A percentile compares a stretch with the other conserved stretches of the same genome.
These are phyloP conservation scores for Ormyrus labotus DNA, from an alignment of 2,888 invertebrate genomes.

Conservation along the genomic window DNA sequence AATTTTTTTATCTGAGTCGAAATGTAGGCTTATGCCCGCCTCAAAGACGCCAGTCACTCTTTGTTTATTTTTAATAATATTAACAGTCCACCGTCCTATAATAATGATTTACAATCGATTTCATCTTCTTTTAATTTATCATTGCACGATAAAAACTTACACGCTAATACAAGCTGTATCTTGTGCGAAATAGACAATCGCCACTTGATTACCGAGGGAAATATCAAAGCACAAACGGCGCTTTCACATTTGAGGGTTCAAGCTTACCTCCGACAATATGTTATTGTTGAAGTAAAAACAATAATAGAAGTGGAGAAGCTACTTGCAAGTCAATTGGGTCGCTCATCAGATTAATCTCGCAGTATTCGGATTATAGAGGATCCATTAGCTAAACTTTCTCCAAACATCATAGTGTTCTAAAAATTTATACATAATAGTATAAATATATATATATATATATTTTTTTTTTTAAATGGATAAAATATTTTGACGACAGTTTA, in stretches of 20 bases:
- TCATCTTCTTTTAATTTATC: slow-evolving; percentile 46
- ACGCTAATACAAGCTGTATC: slow-evolving; percentile 54
- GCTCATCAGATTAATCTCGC: slow-evolving; percentile 24
- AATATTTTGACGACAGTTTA: slow-evolving; percentile 47
- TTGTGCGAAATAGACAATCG: slow-evolving; percentile 54
- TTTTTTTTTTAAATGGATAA: slow-evolving; percentile 39
- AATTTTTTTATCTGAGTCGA: slow-evolving; percentile 32
- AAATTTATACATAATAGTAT: slow-evolving; percentile 3
- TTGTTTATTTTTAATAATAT: slow-evolving; percentile 41
- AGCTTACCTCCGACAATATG: slow-evolving; percentile 45
- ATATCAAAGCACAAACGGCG: slow-evolving; percentile 50
- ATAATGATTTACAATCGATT: slow-evolving; percentile 53
- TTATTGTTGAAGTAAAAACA: slow-evolving; percentile 52
- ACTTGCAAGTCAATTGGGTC: slow-evolving; percentile 22
- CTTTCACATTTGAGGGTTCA: slow-evolving; percentile 32
- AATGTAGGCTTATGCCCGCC: slow-evolving; percentile 36
- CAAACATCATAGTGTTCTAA: slow-evolving; percentile 51
- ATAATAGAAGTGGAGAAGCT: slow-evolving; percentile 48
- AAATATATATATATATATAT: slow-evolving; percentile 1
- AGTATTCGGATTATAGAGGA: slow-evolving; percentile 46
- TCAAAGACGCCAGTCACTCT: slow-evolving; percentile 47
- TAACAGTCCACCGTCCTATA: slow-evolving; percentile 51
- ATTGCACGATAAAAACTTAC: slow-evolving; percentile 61
- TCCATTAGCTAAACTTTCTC: slow-evolving; percentile 34
- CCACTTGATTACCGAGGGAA: slow-evolving; percentile 36